phyloP scores from a whole-genome alignment of 2,888 invertebrate genomes.

The Chrysodeixis includens region DNA sequence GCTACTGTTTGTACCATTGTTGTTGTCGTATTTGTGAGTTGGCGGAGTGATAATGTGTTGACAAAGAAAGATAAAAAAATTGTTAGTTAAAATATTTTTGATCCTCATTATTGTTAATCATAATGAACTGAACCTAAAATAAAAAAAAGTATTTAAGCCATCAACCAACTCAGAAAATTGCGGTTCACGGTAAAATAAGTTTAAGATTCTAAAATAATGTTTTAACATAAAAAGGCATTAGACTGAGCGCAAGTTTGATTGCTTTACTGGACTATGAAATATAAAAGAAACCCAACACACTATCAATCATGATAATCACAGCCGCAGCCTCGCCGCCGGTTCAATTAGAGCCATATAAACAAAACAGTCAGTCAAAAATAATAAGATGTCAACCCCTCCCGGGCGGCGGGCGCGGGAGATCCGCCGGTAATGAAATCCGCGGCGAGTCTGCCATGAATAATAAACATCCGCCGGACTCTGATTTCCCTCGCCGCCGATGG shows the following conservation, averaged over 20 bases:
- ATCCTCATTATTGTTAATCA: no score
- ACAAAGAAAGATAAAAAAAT: no score
- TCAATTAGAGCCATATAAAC: slow-evolving; percentile 37
- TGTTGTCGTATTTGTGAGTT: background rate
- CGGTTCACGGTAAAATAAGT: no score
- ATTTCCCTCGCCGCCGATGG: slow-evolving; percentile 77
- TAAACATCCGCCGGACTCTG: slow-evolving; percentile 70
- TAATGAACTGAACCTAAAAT: no score
- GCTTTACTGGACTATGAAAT: no score
- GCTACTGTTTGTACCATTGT: slow-evolving; percentile 5
- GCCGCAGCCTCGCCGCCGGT: background rate
- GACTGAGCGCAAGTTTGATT: no score
- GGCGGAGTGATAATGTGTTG: no score
- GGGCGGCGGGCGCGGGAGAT: slow-evolving; percentile 40
- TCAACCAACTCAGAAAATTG: no score
- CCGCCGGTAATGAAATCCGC: slow-evolving; percentile 67
- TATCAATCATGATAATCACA: slow-evolving; percentile 2
- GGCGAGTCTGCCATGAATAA: slow-evolving; percentile 73
- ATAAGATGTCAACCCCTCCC: slow-evolving; percentile 59
- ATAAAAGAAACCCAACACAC: background rate
- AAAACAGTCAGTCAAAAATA: slow-evolving; percentile 55
- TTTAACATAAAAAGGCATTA: no score
- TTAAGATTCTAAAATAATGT: no score
- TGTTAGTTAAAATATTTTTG: no score
- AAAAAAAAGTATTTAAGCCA: no score